Percentiles rank a stretch among this genome's conserved stretches.
Evolutionary conservation across 1,140 invertebrate species (phyloP).

Genomic region (Xylocopa sonorina): DNA sequence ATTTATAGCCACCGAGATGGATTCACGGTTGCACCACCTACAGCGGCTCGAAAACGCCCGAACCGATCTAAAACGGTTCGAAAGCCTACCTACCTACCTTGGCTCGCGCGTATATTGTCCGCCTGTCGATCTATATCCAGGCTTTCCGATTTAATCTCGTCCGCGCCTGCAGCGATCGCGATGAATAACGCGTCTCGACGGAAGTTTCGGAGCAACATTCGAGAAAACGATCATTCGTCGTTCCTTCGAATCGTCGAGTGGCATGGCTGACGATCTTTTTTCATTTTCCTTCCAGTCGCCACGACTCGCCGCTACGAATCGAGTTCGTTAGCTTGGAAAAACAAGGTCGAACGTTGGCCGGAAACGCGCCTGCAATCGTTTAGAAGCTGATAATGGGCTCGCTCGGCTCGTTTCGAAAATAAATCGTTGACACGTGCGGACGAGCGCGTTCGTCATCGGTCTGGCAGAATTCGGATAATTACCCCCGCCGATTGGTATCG

Average conservation of each 20-base stretch:
- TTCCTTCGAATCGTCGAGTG: too few relatives aligned
- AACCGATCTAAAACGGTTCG: conserved; percentile 16
- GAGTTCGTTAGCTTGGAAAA: conserved; percentile 44
- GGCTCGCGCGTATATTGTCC: too few relatives aligned
- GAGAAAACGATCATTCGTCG: background rate
- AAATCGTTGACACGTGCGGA: conserved; percentile 56
- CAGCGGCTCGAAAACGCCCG: background rate
- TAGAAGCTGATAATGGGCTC: background rate
- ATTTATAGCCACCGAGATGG: conserved; percentile 48
- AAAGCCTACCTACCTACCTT: background rate
- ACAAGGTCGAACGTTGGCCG: conserved; percentile 21
- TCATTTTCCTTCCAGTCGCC: background rate
- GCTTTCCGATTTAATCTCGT: conserved; percentile 9
- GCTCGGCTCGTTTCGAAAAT: conserved; percentile 56
- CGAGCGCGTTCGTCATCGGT: background rate
- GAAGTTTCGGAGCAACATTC: too few relatives aligned
- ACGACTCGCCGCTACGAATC: conserved; percentile 1
- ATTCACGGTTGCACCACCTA: conserved; percentile 55
- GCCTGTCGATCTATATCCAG: background rate
- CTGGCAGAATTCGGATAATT: conserved; percentile 46
- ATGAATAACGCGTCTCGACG: too few relatives aligned
- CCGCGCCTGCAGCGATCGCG: background rate
- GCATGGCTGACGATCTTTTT: too few relatives aligned
- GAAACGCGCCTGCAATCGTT: conserved; percentile 34
- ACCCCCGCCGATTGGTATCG: conserved; percentile 22